Percentiles rank a stretch among this genome's conserved stretches.
Evolutionary conservation across 1,140 invertebrate species (phyloP).

Genomic region (Euura saliciscinereae): DNA sequence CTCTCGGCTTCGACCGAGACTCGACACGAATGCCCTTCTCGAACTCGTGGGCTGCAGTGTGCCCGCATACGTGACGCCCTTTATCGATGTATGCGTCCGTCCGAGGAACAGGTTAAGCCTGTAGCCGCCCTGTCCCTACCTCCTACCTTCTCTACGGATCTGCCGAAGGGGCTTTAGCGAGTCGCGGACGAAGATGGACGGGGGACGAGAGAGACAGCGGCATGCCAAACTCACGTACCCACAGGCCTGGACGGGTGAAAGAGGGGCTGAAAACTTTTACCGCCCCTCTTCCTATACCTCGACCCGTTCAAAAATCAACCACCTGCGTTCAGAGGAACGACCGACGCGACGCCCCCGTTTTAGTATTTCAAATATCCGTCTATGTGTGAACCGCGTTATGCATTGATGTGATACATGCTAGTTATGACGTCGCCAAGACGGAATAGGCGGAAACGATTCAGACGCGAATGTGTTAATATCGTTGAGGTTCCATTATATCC

Average conservation of each 20-base stretch:
- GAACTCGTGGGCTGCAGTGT: background rate
- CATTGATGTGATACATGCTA: too few relatives aligned
- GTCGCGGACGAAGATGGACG: background rate
- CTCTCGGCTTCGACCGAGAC: background rate
- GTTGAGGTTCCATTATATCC: too few relatives aligned
- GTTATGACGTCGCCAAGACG: too few relatives aligned
- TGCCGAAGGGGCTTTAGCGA: background rate
- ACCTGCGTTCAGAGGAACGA: background rate
- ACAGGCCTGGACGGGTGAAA: background rate
- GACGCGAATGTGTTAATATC: too few relatives aligned
- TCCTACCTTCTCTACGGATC: background rate
- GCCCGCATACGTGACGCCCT: background rate
- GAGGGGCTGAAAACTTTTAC: background rate
- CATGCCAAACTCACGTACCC: too few relatives aligned
- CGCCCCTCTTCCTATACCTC: background rate
- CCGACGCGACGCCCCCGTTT: too few relatives aligned
- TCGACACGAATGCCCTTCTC: constrained; percentile 6
- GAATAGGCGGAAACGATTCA: too few relatives aligned
- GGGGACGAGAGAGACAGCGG: background rate
- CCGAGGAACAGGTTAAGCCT: constrained; percentile 3
- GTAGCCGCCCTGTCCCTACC: background rate
- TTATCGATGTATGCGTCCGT: constrained; percentile 1
- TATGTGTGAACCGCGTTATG: too few relatives aligned
- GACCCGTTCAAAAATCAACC: background rate
- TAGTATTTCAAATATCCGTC: too few relatives aligned